Conservation (phyloP, 2,888 invertebrate genomes). For the Orchesellides sinensis region DNA sequence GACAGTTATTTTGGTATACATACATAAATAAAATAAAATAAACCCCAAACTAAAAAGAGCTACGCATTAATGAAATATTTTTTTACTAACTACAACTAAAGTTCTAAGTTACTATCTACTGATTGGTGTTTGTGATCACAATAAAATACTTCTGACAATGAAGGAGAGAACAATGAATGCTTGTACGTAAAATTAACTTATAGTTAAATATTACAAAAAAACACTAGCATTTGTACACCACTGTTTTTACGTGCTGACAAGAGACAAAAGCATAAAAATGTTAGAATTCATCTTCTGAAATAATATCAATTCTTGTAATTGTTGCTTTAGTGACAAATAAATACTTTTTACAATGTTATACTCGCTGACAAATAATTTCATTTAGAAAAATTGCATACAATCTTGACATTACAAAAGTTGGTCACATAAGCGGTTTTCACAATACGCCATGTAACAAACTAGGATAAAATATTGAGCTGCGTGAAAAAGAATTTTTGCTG, state of each 20-base stretch:
- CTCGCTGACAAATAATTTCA: background rate
- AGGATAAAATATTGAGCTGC: slow-evolving; percentile 13
- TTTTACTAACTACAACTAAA: background rate
- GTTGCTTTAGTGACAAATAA: background rate
- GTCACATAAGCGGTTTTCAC: background rate
- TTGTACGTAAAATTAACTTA: too few relatives aligned
- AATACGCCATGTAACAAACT: background rate
- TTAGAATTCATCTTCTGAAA: slow-evolving; percentile 11
- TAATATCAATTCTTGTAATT: slow-evolving; percentile 39
- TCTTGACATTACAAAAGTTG: background rate
- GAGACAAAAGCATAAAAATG: slow-evolving; percentile 26
- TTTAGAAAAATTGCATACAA: background rate
- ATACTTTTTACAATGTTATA: too few relatives aligned
- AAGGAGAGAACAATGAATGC: too few relatives aligned
- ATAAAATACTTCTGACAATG: slow-evolving; percentile 27
- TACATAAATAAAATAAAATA: background rate
- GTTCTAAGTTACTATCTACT: background rate
- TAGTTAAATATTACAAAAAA: background rate
- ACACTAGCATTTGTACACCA: slow-evolving; percentile 51
- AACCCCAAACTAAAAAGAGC: slow-evolving; percentile 1
- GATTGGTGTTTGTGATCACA: slow-evolving; percentile 35
- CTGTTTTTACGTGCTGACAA: slow-evolving; percentile 38
- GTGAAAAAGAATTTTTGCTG: background rate
- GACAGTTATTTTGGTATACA: background rate
- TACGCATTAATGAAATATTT: background rate